Base-by-base conservation (phyloP, 2,113 vertebrate genomes). In the Gobius niger region DNA sequence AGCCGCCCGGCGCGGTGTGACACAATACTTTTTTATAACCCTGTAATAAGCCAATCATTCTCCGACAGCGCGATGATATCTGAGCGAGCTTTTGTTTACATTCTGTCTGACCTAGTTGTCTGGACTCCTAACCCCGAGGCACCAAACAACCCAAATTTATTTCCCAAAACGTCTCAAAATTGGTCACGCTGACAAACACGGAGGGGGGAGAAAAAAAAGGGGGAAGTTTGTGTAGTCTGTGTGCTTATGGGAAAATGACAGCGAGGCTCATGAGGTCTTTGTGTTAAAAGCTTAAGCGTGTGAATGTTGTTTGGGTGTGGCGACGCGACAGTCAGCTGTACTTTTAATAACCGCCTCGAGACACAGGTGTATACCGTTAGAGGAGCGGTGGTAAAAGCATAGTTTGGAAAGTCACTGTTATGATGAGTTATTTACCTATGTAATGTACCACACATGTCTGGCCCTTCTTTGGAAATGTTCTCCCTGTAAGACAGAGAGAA, bases 381-480 rank as follows among this genome's bases (percentile, higher is more conserved):
- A 49, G 47, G 4, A 3, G 11, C 1, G 15, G 47, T 19, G 11
- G 52, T 54, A 54, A 6, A 2, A 24, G 5, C 24, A 54, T 19
- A 19, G 4, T 19, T 10, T 9, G 9, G 41, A 14, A 15, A 41
- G 56, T 9, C 63, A 1, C 9, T 13, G 47, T 47, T 16, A 51
- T 65, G 12, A 41, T 4, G 11, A 34, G 13, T 51, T 5, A 42
- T 85, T 92, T 95, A 98, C 97, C 97, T 95, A 96, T 98, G 89
- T 99, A 99, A 90, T 99, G 97, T 69, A 99, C 97, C 73, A 98
- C 95, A 69, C 96, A 98, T 0, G 93, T 96, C 93, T 98, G 96
- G 63, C 96, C 96, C 92, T 98, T 99, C 94, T 99, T 99, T 72
- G 97, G 97, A 90, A 99, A 99, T 11, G 97, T 99, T 85, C 97